Percentiles rank a stretch among this genome's conserved stretches.
These are phyloP conservation scores for Carassius gibelio DNA, from an alignment of 2,113 vertebrate species.

Conservation along the genomic window DNA sequence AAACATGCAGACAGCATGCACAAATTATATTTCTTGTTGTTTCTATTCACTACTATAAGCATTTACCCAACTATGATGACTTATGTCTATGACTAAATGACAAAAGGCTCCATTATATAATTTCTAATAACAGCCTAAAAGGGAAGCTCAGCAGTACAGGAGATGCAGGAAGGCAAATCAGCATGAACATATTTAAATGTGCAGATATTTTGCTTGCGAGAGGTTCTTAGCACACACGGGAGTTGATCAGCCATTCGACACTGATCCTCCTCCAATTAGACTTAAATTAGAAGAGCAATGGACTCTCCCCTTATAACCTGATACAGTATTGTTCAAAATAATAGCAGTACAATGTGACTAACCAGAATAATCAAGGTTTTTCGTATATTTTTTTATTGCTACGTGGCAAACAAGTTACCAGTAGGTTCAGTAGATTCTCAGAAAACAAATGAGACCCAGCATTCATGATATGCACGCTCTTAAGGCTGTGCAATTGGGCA, in stretches of 20 bases:
- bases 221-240: conserved; percentile 9
- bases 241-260: conserved; percentile 16
- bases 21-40: neutral
- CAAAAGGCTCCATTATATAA: neutral
- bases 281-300: conserved; percentile 6
- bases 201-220: neutral
- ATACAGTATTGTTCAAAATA: too few species aligned
- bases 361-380: too few species aligned
- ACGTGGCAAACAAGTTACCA: too few species aligned
- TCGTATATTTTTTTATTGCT: too few species aligned
- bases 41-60: neutral
- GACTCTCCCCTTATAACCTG: neutral
- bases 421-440: too few species aligned
- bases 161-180: conserved; percentile 1
- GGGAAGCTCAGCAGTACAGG: neutral
- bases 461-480: too few species aligned
- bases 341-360: too few species aligned
- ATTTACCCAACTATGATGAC: neutral
- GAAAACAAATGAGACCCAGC: too few species aligned
- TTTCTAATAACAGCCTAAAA: neutral
- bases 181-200: neutral
- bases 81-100: neutral
- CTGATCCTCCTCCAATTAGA: conserved; percentile 11
- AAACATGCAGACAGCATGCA: neutral
- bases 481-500: too few species aligned